phyloP scores from a whole-genome alignment of 2,797 vertebrate genomes.

The Labroides dimidiatus region DNA sequence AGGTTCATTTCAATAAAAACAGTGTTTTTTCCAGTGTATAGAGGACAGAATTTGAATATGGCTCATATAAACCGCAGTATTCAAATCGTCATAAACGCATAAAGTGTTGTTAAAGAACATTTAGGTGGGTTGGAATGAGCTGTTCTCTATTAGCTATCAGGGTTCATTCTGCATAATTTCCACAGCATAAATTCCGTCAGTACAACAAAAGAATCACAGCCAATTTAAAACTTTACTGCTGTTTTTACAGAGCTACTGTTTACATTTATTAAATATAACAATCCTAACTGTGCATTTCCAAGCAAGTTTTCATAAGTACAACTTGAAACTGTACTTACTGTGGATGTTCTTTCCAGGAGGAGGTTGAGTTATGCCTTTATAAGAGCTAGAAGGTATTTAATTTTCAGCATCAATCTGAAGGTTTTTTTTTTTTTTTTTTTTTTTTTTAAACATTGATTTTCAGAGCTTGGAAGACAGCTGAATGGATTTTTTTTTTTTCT shows the following conservation, averaged over 20 bases:
- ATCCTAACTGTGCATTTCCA: neutral
- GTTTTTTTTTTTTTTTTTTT: neutral
- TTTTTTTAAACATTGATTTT: neutral
- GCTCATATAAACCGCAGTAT: neutral
- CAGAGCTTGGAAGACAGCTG: neutral
- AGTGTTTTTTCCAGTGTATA: neutral
- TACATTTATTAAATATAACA: neutral
- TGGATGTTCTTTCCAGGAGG: constrained; percentile 1
- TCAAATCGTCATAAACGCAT: neutral
- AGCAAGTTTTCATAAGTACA: neutral
- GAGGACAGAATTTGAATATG: neutral
- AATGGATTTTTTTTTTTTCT: neutral
- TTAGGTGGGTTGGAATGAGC: neutral
- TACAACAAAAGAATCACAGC: constrained; percentile 1
- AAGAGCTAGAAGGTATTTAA: neutral
- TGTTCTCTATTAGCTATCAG: neutral
- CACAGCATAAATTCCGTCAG: constrained; percentile 4
- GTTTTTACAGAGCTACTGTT: neutral
- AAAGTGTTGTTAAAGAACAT: neutral
- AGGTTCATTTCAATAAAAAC: constrained; percentile 13
- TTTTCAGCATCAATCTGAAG: constrained; percentile 2
- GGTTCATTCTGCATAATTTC: constrained; percentile 23
- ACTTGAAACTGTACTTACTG: neutral
- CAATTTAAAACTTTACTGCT: neutral
- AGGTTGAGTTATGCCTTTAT: neutral